phyloP scores from a whole-genome alignment of 1,140 invertebrate species.

The Papilio helenus region DNA sequence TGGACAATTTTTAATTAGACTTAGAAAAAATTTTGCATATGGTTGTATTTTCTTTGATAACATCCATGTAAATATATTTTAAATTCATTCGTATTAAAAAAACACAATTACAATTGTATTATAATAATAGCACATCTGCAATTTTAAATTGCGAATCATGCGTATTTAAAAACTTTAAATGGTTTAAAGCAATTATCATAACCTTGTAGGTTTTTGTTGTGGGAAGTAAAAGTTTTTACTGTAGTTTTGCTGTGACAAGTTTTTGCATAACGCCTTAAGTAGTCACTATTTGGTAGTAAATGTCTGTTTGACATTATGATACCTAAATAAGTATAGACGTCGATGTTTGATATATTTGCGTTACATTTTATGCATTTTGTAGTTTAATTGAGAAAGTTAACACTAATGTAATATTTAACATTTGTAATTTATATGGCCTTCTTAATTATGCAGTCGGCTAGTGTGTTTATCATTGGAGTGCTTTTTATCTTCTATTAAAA shows the following conservation, averaged over 20 bases:
- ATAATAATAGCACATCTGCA: not conserved
- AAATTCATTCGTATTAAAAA: not conserved
- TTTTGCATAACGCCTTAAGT: not conserved
- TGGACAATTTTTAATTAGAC: not conserved
- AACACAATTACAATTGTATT: not conserved
- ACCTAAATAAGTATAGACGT: too few species aligned
- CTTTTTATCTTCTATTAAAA: not conserved
- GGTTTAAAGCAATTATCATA: not conserved
- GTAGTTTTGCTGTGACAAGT: not conserved
- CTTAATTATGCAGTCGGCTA: not conserved
- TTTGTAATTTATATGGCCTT: conserved; percentile 1
- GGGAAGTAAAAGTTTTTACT: conserved; percentile 20
- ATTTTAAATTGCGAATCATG: conserved; percentile 1
- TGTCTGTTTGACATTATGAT: not conserved
- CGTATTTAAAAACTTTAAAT: not conserved
- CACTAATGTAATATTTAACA: not conserved
- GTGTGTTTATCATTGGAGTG: not conserved
- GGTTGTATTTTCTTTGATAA: not conserved
- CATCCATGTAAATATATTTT: too few species aligned
- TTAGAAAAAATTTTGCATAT: not conserved
- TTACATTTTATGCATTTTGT: not conserved
- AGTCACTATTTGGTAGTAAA: not conserved
- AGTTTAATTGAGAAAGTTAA: not conserved
- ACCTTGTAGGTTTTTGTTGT: conserved; percentile 24
- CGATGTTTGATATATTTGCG: too few species aligned